Base-by-base conservation (phyloP, 2,888 invertebrate species). In the Melanostoma mellinum region DNA sequence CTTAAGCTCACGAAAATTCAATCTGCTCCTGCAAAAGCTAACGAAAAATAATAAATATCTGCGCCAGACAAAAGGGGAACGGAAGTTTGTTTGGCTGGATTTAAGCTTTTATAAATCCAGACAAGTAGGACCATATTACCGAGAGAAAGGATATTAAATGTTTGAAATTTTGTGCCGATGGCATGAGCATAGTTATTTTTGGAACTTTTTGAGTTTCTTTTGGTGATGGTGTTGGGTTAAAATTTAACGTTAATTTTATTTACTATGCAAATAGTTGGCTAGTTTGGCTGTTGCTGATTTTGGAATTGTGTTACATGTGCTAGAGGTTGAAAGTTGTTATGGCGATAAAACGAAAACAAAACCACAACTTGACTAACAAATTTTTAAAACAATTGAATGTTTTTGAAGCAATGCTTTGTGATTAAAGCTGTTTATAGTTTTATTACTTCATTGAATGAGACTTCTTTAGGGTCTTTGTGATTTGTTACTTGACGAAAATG, bases 121-220 rank as follows among this genome's bases (percentile, higher is more conserved):
- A 76, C 69, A 76, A 80, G 60, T 53, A 40, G 44, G 52, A 75
- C 56, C 56, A 63, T 63, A 65, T 65, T 63, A 63, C 56, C 56
- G 35, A 61, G 58, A 72, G 44, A 75, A 50, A 63, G 44, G 74
- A 80, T 69, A 80, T 68, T 80, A 75, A 69, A 75, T 75, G 56
- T 50, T 32, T 44, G 63, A 74, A 42, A 44, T 40, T 61, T 61
- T 67, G 50, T 44, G 71, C 10, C 56, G 30, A 10, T 40, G 40
- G 56, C 8, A 48, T 6, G 48, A 48, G 42, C 5, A 44, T 33
- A 50, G 5, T 65, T 55, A 5, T 48, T 9, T 56, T 56, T 42
- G 67, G 55, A 65, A 35, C 40, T 71, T 56, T 50, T 61, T 30
- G 42, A 40, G 56, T 42, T 69, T 71, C 46, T 42, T 56, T 10